Conservation (phyloP, 2,888 invertebrate species). For the Bombyx huttoni region DNA sequence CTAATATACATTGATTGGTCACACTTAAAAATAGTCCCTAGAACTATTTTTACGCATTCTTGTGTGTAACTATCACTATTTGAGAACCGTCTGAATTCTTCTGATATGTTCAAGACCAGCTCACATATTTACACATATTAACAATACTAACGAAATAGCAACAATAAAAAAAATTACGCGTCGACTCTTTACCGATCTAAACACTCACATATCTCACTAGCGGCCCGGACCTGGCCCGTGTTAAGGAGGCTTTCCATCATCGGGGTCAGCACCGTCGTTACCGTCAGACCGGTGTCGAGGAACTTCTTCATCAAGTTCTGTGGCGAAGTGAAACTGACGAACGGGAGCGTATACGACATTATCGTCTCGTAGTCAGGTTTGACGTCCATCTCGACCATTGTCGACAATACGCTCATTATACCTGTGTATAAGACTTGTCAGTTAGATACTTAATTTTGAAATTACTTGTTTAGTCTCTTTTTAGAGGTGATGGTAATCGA, state of each 20-base stretch:
- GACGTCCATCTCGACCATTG: slow-evolving; percentile 68
- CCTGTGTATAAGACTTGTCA: slow-evolving; percentile 32
- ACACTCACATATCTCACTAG: slow-evolving; percentile 62
- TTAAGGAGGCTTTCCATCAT: slow-evolving; percentile 58
- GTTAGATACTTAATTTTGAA: background rate
- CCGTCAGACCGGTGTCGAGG: slow-evolving; percentile 42
- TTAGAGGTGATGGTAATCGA: too few relatives aligned
- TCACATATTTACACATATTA: too few relatives aligned
- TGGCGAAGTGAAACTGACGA: slow-evolving; percentile 60
- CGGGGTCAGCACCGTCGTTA: slow-evolving; percentile 47
- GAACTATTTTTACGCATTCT: too few relatives aligned
- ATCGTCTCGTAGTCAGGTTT: slow-evolving; percentile 73
- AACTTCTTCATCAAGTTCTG: slow-evolving; percentile 65
- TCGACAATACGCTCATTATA: slow-evolving; percentile 62
- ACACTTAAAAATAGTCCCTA: too few relatives aligned
- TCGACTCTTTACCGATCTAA: background rate
- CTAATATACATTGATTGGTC: too few relatives aligned
- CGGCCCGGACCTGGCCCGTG: slow-evolving; percentile 50
- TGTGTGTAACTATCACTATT: too few relatives aligned
- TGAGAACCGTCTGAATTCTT: too few relatives aligned
- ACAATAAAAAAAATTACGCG: too few relatives aligned
- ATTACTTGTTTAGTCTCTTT: too few relatives aligned
- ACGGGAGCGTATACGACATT: slow-evolving; percentile 66
- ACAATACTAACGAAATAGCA: too few relatives aligned
- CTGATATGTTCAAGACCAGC: too few relatives aligned